Evolutionary conservation across 2,888 invertebrate species (phyloP).

Genomic region (Mylabris sibirica): DNA sequence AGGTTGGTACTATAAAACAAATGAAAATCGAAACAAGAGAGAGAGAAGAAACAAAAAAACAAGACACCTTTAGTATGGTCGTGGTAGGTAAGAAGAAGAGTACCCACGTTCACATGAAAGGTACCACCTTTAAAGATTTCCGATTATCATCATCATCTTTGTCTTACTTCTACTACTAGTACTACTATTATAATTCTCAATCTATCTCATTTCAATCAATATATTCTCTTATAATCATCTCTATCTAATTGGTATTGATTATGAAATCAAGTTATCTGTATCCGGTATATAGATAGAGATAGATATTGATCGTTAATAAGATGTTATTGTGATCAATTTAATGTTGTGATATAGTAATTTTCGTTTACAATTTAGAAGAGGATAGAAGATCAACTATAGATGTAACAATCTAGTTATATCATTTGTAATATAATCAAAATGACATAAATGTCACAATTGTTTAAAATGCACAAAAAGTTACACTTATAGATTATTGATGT

Average conservation of each 20-base stretch:
- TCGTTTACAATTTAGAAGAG: slow-evolving; percentile 1
- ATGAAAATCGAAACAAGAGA: background rate
- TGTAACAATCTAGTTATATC: no score
- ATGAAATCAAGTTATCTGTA: slow-evolving; percentile 55
- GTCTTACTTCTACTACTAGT: slow-evolving; percentile 19
- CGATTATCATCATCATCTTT: slow-evolving; percentile 15
- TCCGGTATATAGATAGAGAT: slow-evolving; percentile 45
- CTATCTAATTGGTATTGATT: slow-evolving; percentile 15
- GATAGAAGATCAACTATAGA: background rate
- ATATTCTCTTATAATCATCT: background rate
- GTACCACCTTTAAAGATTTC: slow-evolving; percentile 14
- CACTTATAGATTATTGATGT: no score
- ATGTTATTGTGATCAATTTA: slow-evolving; percentile 43
- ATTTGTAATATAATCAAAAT: no score
- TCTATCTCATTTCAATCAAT: background rate
- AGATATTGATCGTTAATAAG: slow-evolving; percentile 53
- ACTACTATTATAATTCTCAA: background rate
- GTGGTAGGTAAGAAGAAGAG: slow-evolving; percentile 4
- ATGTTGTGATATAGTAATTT: slow-evolving; percentile 33
- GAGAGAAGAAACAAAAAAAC: background rate
- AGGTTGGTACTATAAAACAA: slow-evolving; percentile 21
- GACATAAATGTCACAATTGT: background rate
- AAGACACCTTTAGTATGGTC: background rate
- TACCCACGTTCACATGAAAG: background rate
- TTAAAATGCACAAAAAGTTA: no score